Base-by-base conservation (phyloP, 2,113 vertebrate genomes). In the Rattus norvegicus region DNA sequence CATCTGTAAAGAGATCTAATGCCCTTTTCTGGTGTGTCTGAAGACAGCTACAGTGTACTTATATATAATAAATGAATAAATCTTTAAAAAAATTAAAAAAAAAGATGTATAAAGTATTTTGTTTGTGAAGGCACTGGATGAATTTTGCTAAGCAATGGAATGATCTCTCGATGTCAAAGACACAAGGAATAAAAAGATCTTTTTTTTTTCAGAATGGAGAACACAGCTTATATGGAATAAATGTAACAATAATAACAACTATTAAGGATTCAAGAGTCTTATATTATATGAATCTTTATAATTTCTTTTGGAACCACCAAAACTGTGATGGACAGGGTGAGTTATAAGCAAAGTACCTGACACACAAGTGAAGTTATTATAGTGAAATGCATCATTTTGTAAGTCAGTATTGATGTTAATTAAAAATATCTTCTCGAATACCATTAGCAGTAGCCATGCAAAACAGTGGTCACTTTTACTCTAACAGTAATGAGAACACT, bases 261-360 rank as follows among this genome's bases (percentile, higher is more conserved):
- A 52, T 47, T 56, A 92, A 95, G 13, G 1, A 16, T 65, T 72
- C 79, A 39, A 39, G 19, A 56, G 26, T 90, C 63, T 92, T 84
- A 52, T n/a, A 52, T 96, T 69, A 90, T 33, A 75, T 63, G 73
- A 2, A 81, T 4, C 33, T 56, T 91, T 95, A 61, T 5, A 70
- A 43, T 86, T 73, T 76, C 30, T 95, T 90, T 81, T 80, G 43
- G 36, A 81, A 91, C n/a, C 90, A 81, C n/a, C 81, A 89, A 94
- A 89, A 10, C 10, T 65, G 36, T 83, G 43, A 49, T 69, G 63
- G 43, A 3, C 43, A 65, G 19, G 43, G 4, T 69, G 84, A 67
- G 52, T 43, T 52, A 6, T 69, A 63, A 49, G 14, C 83, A 47
- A 87, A 87, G 63, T 22, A 36, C 30, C 5, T 7, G 43, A 69